These are phyloP conservation scores for Esperia sulphurella DNA, from an alignment of 2,888 invertebrate genomes.

Conservation along the genomic window DNA sequence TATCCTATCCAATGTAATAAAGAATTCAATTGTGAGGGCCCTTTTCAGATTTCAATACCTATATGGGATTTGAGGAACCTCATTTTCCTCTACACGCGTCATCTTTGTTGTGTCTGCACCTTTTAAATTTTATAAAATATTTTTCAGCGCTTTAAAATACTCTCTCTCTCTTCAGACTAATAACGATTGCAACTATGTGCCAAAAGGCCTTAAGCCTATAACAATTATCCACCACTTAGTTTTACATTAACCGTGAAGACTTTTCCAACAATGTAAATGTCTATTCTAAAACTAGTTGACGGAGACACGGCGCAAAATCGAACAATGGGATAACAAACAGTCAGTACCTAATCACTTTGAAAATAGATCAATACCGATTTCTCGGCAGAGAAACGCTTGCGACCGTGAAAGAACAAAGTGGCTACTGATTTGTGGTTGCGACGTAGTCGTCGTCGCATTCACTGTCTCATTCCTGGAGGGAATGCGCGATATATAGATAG, in stretches of 20 bases:
- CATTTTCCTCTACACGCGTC: not conserved
- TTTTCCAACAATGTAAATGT: conserved; percentile 37
- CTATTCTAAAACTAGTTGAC: conserved; percentile 33
- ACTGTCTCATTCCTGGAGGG: conserved; percentile 56
- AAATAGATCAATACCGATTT: conserved; percentile 55
- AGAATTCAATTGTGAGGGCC: conserved; percentile 51
- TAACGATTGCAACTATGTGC: conserved; percentile 12
- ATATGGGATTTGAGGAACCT: no score
- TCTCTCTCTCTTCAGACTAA: no score
- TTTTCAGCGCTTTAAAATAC: not conserved
- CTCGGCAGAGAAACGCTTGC: conserved; percentile 45
- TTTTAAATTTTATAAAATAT: not conserved
- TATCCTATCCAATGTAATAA: conserved; percentile 33
- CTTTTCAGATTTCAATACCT: conserved; percentile 61
- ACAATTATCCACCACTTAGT: conserved; percentile 54
- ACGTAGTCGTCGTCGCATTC: conserved; percentile 38
- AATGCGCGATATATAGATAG: conserved; percentile 36
- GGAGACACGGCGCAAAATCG: conserved; percentile 34
- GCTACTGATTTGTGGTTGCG: conserved; percentile 67
- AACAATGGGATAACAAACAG: conserved; percentile 49
- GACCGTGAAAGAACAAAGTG: conserved; percentile 69
- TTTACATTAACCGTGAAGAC: conserved; percentile 48
- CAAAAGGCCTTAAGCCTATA: conserved; percentile 45
- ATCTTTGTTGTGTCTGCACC: no score
- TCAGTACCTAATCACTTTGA: conserved; percentile 59